Evolutionary conservation across 2,113 vertebrate species (phyloP).

Genomic region (Phycodurus eques): DNA sequence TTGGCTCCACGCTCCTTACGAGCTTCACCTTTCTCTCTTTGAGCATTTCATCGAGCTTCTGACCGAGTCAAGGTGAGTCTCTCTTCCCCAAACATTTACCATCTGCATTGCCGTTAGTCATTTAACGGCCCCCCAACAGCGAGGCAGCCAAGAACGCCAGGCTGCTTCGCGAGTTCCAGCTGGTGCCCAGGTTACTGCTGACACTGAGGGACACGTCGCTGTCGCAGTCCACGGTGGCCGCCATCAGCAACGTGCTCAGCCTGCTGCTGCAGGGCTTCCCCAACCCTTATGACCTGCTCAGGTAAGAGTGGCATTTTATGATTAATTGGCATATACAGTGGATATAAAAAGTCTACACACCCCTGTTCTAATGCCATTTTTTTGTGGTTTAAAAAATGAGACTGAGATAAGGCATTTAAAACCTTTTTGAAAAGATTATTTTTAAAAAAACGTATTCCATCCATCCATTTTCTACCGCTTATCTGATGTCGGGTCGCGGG

Average conservation of each 20-base stretch:
- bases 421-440: too few relatives aligned
- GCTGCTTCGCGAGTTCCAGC: constrained; percentile 92
- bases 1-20: constrained; percentile 97
- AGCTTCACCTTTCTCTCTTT: constrained; percentile 95
- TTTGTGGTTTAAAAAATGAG: neutral
- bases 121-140: constrained; percentile 56
- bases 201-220: constrained; percentile 90
- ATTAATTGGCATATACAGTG: neutral
- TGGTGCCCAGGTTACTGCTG: constrained; percentile 89
- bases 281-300: constrained; percentile 88
- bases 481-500: too few relatives aligned
- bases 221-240: constrained; percentile 90
- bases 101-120: neutral
- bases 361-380: too few relatives aligned
- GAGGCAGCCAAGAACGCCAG: constrained; percentile 95
- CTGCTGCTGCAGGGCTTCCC: constrained; percentile 94
- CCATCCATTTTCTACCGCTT: too few relatives aligned
- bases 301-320: constrained; percentile 64
- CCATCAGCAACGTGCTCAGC: constrained; percentile 92
- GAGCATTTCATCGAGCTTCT: constrained; percentile 98
- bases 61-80: constrained; percentile 89
- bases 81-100: too few relatives aligned
- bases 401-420: neutral
- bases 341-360: neutral
- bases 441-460: too few relatives aligned